These are phyloP conservation scores for Leucophora obtusa DNA, from an alignment of 2,888 invertebrate genomes.

Conservation along the genomic window DNA sequence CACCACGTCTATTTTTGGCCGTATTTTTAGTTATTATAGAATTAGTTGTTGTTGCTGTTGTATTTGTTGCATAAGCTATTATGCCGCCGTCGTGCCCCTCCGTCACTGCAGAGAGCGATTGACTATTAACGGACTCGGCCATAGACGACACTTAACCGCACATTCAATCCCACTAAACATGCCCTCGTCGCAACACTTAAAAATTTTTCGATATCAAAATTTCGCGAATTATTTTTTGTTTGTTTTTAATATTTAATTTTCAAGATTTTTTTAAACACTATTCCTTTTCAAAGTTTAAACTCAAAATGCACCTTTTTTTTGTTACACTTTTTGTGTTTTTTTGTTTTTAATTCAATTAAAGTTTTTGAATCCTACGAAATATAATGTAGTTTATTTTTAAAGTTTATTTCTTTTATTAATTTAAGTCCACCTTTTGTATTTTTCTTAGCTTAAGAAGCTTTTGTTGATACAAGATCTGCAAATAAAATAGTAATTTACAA, in stretches of 20 bases:
- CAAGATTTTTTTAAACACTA: neutral
- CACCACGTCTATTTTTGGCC: constrained; percentile 61
- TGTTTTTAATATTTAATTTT: constrained; percentile 11
- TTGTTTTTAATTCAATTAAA: neutral
- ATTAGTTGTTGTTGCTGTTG: constrained; percentile 54
- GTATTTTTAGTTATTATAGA: constrained; percentile 35
- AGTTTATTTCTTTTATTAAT: neutral
- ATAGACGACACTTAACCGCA: constrained; percentile 91
- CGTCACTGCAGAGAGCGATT: constrained; percentile 86
- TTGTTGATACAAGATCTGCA: constrained; percentile 21
- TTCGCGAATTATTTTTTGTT: constrained; percentile 9
- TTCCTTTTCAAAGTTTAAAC: neutral
- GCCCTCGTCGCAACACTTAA: constrained; percentile 73
- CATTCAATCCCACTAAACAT: constrained; percentile 80
- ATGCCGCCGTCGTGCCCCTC: constrained; percentile 80
- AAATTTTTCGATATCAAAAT: constrained; percentile 39
- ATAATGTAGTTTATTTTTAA: neutral
- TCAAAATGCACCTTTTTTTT: neutral
- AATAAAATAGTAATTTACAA: constrained; percentile 4
- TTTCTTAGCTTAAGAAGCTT: neutral
- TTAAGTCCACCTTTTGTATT: neutral
- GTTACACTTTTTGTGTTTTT: neutral
- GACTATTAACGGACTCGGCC: constrained; percentile 92
- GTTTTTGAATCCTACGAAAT: neutral
- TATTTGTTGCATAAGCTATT: constrained; percentile 65